These are phyloP conservation scores for Drosophila rellima DNA, from an alignment of 2,888 invertebrate species.

Conservation along the genomic window DNA sequence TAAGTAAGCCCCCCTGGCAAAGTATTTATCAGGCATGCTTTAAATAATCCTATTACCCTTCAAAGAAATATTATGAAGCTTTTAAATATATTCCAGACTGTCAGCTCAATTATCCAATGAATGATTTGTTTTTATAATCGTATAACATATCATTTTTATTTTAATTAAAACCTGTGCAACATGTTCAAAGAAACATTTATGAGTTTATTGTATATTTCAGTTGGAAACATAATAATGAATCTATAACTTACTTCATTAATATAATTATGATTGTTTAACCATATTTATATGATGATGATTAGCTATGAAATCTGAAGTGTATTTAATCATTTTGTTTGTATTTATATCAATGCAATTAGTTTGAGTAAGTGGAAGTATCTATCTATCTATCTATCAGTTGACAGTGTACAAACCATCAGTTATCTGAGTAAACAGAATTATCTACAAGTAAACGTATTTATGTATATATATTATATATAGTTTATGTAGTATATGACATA, in stretches of 20 bases:
- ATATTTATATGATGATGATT: conserved; percentile 8
- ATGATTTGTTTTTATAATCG: no score
- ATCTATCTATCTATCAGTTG: conserved; percentile 15
- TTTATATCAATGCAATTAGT: conserved; percentile 22
- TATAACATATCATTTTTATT: not conserved
- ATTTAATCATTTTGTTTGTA: conserved; percentile 2
- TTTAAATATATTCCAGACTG: not conserved
- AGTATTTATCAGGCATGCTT: not conserved
- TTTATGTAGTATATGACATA: not conserved
- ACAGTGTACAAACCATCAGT: conserved; percentile 2
- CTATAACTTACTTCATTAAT: no score
- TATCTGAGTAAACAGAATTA: conserved; percentile 23
- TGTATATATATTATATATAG: not conserved
- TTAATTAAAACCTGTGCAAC: no score
- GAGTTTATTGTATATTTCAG: no score
- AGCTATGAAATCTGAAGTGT: conserved; percentile 5
- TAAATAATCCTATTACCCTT: not conserved
- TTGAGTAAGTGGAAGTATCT: conserved; percentile 7
- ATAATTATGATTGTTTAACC: not conserved
- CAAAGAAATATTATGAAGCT: not conserved
- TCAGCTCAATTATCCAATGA: no score
- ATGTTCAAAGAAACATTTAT: not conserved
- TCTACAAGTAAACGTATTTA: conserved; percentile 7
- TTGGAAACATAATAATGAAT: no score
- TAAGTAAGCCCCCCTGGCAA: not conserved